Evolutionary conservation across 2,797 vertebrate genomes (phyloP), one percentile per base, ranked within the genome.

Genomic region (Gymnothorax javanicus): DNA sequence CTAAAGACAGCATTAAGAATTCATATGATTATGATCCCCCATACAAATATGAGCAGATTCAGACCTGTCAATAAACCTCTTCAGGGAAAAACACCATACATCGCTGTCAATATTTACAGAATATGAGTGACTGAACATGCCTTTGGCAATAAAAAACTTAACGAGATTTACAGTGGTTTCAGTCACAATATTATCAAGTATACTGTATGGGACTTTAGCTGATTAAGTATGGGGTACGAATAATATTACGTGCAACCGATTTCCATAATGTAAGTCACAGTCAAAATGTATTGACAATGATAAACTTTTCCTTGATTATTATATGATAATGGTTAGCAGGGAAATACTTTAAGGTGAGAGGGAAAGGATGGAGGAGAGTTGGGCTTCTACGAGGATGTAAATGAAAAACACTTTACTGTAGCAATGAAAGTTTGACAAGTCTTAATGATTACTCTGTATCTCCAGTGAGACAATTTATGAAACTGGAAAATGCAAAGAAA

Each of bases 31-130:
- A 67, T 88, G 59, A 71, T 73, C 62, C 62, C 20, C 79, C 85
- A 43, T 11, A 54, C 50, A 54, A 79, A 79, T 59, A 82, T 59
- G 81, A 58, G 27, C 23, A 59, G 9, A 82, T 25, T 54, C n/a
- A 58, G 54, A 52, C 7, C n/a, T 75, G 59, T 88, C 52, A 85
- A 64, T 60, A 86, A 87, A 88, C 87, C 79, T 85, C 87, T 86
- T 79, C 50, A 89, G 85, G 85, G n/a, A 84, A 75, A 85, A 25
- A 50, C 67, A 25, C 27, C 56, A 52, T 2, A 13, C 81, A 27
- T n/a, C 27, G 9, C 8, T 82, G 56, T 11, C 25, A 13, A 54
- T 56, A 59, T 27, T 57, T 25, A 82, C 7, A 58, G n/a, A 17
- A 0, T 82, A 50, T 52, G 52, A 13, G 5, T 1, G 15, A 9